Evolutionary conservation across 2,113 vertebrate genomes (phyloP).

Genomic region (Lamprotornis superbus): DNA sequence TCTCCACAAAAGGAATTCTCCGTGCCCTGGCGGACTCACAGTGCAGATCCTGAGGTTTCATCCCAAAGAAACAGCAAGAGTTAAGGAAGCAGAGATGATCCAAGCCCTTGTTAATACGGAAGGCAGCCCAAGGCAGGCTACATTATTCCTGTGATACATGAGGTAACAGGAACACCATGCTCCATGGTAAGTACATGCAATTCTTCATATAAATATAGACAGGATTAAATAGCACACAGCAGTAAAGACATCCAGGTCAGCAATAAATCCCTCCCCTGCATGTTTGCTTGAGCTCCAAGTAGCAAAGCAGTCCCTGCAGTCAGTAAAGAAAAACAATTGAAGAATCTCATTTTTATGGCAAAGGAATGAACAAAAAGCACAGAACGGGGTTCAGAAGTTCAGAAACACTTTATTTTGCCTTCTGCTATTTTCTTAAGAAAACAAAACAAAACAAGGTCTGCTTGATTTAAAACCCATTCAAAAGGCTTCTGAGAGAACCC

Average conservation of each 20-base stretch:
- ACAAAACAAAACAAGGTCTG: conserved; percentile 60
- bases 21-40: accelerated
- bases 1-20: not conserved
- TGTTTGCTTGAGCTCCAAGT: not conserved
- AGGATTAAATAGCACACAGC: not conserved
- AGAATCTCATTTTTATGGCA: not conserved
- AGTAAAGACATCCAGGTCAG: not conserved
- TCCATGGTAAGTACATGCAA: not conserved
- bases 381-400: conserved; percentile 54
- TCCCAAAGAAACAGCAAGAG: not conserved
- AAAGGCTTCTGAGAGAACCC: conserved; percentile 54
- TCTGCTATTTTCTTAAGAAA: conserved; percentile 63
- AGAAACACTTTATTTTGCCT: conserved; percentile 64
- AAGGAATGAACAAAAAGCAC: conserved; percentile 37
- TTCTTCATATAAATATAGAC: not conserved
- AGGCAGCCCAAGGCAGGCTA: not conserved
- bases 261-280: not conserved
- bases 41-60: not conserved
- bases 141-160: not conserved
- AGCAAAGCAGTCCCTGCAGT: not conserved
- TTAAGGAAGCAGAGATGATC: not conserved
- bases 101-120: not conserved
- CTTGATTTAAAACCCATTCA: conserved; percentile 60
- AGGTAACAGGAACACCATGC: not conserved
- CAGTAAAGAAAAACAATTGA: not conserved